Conservation (phyloP, 1,140 invertebrate species). For the Triops cancriformis region DNA sequence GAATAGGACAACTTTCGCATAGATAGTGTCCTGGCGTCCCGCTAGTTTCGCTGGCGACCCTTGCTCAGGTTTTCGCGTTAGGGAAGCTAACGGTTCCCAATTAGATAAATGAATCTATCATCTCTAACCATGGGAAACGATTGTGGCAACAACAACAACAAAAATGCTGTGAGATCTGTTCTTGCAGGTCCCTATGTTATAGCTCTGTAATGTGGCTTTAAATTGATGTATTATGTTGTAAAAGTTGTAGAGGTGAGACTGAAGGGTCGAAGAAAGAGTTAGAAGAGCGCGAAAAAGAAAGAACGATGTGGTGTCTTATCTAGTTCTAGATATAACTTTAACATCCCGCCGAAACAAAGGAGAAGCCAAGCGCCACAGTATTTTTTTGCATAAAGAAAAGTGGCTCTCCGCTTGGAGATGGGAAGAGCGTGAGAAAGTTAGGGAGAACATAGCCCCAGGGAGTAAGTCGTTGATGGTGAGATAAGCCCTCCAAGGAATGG, state of each 20-base stretch:
- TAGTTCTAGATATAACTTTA: neutral
- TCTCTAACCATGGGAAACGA: too few relatives aligned
- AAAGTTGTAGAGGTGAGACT: neutral
- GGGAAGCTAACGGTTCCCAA: too few relatives aligned
- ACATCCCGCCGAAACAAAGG: neutral
- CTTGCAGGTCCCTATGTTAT: neutral
- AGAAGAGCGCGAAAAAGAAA: constrained; percentile 1
- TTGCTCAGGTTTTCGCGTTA: too few relatives aligned
- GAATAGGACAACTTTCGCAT: too few relatives aligned
- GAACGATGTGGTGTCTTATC: neutral
- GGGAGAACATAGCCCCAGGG: neutral
- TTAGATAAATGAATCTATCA: too few relatives aligned
- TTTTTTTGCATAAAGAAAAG: constrained; percentile 10
- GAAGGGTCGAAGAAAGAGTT: neutral
- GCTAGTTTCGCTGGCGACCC: too few relatives aligned
- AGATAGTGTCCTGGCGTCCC: too few relatives aligned
- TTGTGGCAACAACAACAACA: too few relatives aligned
- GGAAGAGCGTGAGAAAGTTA: constrained; percentile 13
- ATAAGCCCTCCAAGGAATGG: constrained; percentile 8
- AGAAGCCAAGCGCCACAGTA: neutral
- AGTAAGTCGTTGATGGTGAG: neutral
- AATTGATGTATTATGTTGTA: neutral
- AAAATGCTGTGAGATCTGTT: neutral
- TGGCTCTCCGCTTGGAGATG: neutral
- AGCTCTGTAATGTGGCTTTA: neutral